These are phyloP conservation scores for Podocnemis expansa DNA, from an alignment of 2,113 vertebrate genomes.

Conservation along the genomic window DNA sequence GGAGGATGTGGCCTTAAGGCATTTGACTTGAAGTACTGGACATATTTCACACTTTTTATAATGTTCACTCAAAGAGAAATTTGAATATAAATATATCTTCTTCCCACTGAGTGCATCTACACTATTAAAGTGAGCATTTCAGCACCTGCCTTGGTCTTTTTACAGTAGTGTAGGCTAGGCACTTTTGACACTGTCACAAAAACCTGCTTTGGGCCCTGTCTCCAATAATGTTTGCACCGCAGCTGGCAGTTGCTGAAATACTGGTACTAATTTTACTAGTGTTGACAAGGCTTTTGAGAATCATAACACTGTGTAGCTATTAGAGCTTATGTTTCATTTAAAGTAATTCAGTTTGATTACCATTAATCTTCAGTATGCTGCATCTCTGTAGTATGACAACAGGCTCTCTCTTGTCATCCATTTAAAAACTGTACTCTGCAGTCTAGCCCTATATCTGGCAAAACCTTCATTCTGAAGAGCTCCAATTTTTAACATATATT, in stretches of 20 bases:
- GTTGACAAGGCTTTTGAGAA: slow-evolving; percentile 74
- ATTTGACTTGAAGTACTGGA: not conserved
- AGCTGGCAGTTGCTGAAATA: slow-evolving; percentile 73
- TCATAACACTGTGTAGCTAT: slow-evolving; percentile 70
- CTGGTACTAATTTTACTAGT: slow-evolving; percentile 65
- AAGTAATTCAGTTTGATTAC: slow-evolving; percentile 71
- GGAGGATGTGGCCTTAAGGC: not conserved
- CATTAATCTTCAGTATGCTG: slow-evolving; percentile 61
- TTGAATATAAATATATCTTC: not conserved
- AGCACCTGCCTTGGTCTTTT: not conserved
- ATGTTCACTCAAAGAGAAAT: not conserved
- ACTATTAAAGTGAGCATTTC: not conserved
- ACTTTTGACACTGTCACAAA: not conserved
- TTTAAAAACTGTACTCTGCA: slow-evolving; percentile 65
- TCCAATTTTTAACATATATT: slow-evolving; percentile 19
- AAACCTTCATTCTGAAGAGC: slow-evolving; percentile 39
- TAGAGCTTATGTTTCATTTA: slow-evolving; percentile 72
- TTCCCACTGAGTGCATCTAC: not conserved
- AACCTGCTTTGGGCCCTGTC: slow-evolving; percentile 30
- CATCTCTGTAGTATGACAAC: slow-evolving; percentile 56
- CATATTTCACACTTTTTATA: not conserved
- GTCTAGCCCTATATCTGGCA: slow-evolving; percentile 42
- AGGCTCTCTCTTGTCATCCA: slow-evolving; percentile 42
- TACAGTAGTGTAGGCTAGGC: not conserved
- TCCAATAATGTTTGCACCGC: slow-evolving; percentile 58